Percentiles rank a stretch among this genome's conserved stretches.
Conservation (phyloP, 2,888 invertebrate species). For the Odontothrips loti region DNA sequence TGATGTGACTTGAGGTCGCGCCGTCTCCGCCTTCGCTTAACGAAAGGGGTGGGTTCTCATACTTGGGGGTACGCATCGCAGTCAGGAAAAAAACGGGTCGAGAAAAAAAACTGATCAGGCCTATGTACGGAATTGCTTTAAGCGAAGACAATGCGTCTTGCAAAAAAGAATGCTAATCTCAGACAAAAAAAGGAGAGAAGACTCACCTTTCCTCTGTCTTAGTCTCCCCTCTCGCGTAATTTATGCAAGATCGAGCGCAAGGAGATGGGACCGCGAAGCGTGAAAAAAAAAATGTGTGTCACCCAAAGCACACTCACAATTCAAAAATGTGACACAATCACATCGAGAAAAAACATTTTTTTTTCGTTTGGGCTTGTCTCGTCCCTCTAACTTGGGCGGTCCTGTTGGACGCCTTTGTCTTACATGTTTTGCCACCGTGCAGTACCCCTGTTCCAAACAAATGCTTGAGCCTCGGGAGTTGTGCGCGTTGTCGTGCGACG, state of each 20-base stretch:
- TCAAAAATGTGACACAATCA: not conserved
- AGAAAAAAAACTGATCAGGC: not conserved
- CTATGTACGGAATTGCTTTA: not conserved
- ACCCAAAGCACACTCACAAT: slow-evolving; percentile 24
- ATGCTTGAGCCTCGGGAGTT: not conserved
- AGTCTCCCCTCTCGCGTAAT: not conserved
- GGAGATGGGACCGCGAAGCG: not conserved
- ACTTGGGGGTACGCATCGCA: not conserved
- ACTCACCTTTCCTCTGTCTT: not conserved
- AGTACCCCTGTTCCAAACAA: not conserved
- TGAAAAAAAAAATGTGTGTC: slow-evolving; percentile 4
- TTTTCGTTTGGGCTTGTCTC: not conserved
- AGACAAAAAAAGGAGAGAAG: not conserved
- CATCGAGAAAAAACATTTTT: not conserved
- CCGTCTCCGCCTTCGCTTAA: not conserved
- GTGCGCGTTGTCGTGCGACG: not conserved
- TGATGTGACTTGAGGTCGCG: slow-evolving; percentile 6
- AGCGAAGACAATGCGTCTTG: not conserved
- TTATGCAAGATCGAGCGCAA: slow-evolving; percentile 8
- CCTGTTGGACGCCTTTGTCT: not conserved
- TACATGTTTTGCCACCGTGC: not conserved
- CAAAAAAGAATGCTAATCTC: slow-evolving; percentile 8
- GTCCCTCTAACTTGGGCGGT: not conserved
- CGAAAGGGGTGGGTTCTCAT: slow-evolving; percentile 24
- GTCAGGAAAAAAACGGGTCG: not conserved